These are phyloP conservation scores for Dendropsophus ebraccatus DNA, from an alignment of 2,113 vertebrate species.

Conservation along the genomic window DNA sequence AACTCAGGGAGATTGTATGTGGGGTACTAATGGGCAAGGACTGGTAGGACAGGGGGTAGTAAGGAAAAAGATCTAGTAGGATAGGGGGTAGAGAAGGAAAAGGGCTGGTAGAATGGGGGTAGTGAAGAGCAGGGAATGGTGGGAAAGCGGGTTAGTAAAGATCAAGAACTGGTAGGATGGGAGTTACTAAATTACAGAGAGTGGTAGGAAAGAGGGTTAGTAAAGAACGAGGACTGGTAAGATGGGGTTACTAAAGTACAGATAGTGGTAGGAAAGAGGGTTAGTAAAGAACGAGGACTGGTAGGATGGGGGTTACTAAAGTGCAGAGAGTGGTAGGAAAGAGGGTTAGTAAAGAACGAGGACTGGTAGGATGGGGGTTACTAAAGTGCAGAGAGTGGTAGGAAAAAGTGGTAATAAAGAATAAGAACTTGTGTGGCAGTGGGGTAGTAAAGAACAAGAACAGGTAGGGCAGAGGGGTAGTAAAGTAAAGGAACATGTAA, in stretches of 20 bases:
- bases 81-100: no score
- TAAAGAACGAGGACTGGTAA: background rate
- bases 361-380: background rate
- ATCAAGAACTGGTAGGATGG: background rate
- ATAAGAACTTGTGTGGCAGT: background rate
- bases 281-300: background rate
- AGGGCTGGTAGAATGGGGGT: background rate
- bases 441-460: background rate
- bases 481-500: background rate
- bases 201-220: background rate
- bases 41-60: background rate
- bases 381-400: background rate
- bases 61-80: background rate
- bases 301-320: background rate
- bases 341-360: background rate
- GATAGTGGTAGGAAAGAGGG: background rate
- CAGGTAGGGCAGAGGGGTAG: background rate
- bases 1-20: background rate
- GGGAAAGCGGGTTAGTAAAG: no score
- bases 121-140: background rate
- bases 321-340: background rate
- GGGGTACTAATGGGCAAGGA: no score
- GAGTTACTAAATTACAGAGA: background rate
- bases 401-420: no score
- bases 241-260: no score